Conservation (phyloP, 1,140 invertebrate species). For the Procambarus virginalis region DNA sequence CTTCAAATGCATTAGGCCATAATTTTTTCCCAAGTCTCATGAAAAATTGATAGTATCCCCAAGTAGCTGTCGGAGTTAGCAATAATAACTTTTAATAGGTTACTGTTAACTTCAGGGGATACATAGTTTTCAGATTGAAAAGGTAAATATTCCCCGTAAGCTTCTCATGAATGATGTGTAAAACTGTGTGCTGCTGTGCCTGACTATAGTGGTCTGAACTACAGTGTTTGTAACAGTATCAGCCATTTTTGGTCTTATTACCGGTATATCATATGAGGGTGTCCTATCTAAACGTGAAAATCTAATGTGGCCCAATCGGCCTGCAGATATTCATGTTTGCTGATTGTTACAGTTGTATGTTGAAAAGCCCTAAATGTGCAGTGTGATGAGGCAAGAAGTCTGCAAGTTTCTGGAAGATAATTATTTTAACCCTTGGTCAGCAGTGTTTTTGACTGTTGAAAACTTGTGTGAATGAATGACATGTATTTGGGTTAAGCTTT, state of each 20-base stretch:
- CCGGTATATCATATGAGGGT: background rate
- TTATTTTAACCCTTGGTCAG: conserved; percentile 27
- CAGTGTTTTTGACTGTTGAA: background rate
- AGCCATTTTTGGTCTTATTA: background rate
- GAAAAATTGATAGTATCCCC: background rate
- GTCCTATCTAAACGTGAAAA: conserved; percentile 1
- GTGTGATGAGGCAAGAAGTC: conserved; percentile 56
- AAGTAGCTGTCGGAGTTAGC: conserved; percentile 6
- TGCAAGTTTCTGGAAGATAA: conserved; percentile 56
- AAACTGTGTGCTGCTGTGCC: conserved; percentile 40
- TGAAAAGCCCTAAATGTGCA: conserved; percentile 61
- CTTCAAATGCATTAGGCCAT: background rate
- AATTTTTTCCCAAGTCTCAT: background rate
- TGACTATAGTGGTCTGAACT: conserved; percentile 11
- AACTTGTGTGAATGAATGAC: conserved; percentile 46
- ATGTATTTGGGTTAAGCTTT: conserved; percentile 52
- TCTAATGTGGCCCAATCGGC: background rate
- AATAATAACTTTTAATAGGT: conserved; percentile 5
- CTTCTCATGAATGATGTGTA: conserved; percentile 40
- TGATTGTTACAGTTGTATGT: conserved; percentile 27
- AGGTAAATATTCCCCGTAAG: conserved; percentile 36
- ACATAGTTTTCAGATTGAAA: conserved; percentile 14
- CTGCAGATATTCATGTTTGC: background rate
- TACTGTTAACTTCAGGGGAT: conserved; percentile 10
- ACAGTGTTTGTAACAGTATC: conserved; percentile 19